Evolutionary conservation across 2,113 vertebrate species (phyloP).

Genomic region (Serilophus lunatus): DNA sequence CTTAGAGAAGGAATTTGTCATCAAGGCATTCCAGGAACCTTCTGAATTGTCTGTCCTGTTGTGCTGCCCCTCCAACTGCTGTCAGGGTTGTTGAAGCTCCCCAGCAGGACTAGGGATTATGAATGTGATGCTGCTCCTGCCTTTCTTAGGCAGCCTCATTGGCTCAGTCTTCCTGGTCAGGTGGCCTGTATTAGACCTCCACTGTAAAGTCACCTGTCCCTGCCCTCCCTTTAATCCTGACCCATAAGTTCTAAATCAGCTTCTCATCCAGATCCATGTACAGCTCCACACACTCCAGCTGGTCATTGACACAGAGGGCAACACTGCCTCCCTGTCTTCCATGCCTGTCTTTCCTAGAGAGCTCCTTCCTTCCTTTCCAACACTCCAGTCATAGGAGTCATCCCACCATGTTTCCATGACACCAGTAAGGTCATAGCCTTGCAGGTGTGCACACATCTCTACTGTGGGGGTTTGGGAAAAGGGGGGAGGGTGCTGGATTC

Average conservation of each 20-base stretch:
- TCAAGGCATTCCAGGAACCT: not conserved
- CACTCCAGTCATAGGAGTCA: not conserved
- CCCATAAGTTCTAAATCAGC: not conserved
- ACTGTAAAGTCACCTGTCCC: not conserved
- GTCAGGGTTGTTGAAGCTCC: not conserved
- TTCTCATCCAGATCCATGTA: not conserved
- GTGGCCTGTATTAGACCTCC: too few relatives aligned
- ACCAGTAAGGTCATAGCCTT: not conserved
- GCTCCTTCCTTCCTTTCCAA: not conserved
- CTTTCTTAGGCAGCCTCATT: not conserved
- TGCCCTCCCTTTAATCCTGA: not conserved
- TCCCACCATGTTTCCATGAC: not conserved
- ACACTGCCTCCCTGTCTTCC: too few relatives aligned
- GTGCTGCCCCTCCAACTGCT: not conserved
- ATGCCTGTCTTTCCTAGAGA: not conserved
- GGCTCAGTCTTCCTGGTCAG: too few relatives aligned
- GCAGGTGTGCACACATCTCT: fast-evolving
- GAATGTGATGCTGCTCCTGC: not conserved
- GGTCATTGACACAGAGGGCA: too few relatives aligned
- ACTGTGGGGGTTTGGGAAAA: too few relatives aligned
- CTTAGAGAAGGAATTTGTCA: not conserved
- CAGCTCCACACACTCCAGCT: not conserved
- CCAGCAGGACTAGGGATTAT: not conserved
- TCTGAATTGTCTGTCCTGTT: not conserved
- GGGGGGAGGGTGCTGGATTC: too few relatives aligned